Percentiles rank a stretch among this genome's conserved stretches.
phyloP scores from a whole-genome alignment of 1,140 invertebrate species.

The Pachyrhynchus sulphureomaculatus region DNA sequence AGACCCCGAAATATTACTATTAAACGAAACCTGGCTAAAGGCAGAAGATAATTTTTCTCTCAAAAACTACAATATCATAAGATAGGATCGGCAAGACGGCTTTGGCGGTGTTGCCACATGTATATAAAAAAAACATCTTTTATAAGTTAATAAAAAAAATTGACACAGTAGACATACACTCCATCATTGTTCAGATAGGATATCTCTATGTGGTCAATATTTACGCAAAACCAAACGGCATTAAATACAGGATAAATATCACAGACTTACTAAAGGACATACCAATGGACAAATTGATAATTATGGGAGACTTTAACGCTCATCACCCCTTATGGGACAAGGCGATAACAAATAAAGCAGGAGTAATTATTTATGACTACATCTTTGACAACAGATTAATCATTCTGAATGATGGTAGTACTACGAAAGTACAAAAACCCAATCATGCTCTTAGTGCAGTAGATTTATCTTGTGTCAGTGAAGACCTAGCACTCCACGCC shows the following conservation, averaged over 20 bases:
- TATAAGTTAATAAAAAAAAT: too few relatives aligned
- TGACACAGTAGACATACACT: neutral
- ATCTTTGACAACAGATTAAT: neutral
- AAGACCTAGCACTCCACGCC: too few relatives aligned
- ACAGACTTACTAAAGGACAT: too few relatives aligned
- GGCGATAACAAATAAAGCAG: neutral
- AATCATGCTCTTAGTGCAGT: constrained; percentile 11
- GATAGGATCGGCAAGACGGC: constrained; percentile 9
- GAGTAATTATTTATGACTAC: neutral
- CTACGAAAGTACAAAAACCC: neutral
- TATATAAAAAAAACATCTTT: constrained; percentile 2
- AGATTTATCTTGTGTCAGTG: constrained; percentile 2
- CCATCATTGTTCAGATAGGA: neutral
- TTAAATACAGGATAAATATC: too few relatives aligned
- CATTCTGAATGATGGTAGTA: constrained; percentile 7
- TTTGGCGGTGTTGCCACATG: constrained; percentile 3
- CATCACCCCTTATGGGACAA: too few relatives aligned
- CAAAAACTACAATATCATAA: neutral
- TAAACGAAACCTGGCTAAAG: constrained; percentile 17
- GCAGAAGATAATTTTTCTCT: neutral
- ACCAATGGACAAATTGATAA: too few relatives aligned
- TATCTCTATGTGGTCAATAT: neutral
- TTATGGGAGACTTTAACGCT: too few relatives aligned
- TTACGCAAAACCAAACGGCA: neutral
- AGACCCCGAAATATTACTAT: neutral